phyloP scores from a whole-genome alignment of 64 coral and sea anemone species.

The Pachyseris speciosa region DNA sequence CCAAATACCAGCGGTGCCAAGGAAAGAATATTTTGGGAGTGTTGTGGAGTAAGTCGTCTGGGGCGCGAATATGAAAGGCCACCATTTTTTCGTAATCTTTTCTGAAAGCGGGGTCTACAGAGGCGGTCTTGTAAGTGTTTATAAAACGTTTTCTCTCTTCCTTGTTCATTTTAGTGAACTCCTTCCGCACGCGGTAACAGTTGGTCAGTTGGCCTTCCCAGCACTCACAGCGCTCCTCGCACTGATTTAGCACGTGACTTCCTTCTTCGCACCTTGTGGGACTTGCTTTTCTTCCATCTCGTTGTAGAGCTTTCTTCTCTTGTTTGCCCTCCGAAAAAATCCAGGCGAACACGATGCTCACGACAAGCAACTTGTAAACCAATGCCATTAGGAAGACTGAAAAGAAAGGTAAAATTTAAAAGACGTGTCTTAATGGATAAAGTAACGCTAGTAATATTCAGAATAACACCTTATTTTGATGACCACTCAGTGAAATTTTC shows the following conservation, averaged over 20 bases:
- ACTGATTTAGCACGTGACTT: slow-evolving; percentile 31
- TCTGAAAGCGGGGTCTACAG: slow-evolving; percentile 9
- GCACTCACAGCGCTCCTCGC: slow-evolving; percentile 61
- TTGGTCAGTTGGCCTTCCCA: slow-evolving; percentile 18
- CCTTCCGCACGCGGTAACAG: slow-evolving; percentile 58
- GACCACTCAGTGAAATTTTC: too few species aligned
- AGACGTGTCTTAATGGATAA: too few species aligned
- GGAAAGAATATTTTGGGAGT: slow-evolving; percentile 75
- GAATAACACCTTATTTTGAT: too few species aligned
- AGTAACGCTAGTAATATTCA: too few species aligned
- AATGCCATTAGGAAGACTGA: not conserved
- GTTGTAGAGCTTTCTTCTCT: not conserved
- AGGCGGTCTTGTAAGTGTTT: slow-evolving; percentile 49
- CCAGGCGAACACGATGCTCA: not conserved
- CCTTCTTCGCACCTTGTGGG: not conserved
- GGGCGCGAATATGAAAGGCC: slow-evolving; percentile 29
- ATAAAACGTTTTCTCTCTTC: slow-evolving; percentile 61
- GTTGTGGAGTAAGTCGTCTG: slow-evolving; percentile 33
- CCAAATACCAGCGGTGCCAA: slow-evolving; percentile 94
- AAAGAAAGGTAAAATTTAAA: too few species aligned
- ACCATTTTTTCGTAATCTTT: slow-evolving; percentile 57
- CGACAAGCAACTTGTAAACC: not conserved
- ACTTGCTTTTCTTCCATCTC: not conserved
- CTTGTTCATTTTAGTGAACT: slow-evolving; percentile 46
- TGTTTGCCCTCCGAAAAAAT: not conserved